phyloP scores from a whole-genome alignment of 2,797 vertebrate genomes.

The Eutrigla gurnardus region DNA sequence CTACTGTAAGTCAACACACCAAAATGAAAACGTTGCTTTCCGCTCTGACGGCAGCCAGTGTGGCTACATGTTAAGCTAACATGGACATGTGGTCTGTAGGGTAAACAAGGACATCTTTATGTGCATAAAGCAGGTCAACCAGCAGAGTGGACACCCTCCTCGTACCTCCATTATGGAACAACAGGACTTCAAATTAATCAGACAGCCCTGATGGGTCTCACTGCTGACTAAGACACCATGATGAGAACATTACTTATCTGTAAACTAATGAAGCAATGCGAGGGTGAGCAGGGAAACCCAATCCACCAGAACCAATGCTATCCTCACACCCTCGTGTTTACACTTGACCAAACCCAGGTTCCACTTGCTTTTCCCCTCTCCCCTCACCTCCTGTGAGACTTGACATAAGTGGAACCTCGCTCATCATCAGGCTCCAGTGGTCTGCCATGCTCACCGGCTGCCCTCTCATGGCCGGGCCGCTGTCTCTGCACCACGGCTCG shows the following conservation, averaged over 20 bases:
- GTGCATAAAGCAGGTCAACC: slow-evolving; percentile 32
- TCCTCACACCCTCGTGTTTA: slow-evolving; percentile 30
- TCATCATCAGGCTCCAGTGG: slow-evolving; percentile 90
- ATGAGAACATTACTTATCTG: slow-evolving; percentile 47
- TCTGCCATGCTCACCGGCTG: slow-evolving; percentile 87
- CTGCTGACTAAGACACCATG: slow-evolving; percentile 41
- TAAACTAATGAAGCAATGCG: slow-evolving; percentile 33
- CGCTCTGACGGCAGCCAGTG: background rate
- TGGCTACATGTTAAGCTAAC: slow-evolving; percentile 21
- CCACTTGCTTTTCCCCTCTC: slow-evolving; percentile 43
- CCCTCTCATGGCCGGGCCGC: slow-evolving; percentile 83
- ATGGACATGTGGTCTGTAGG: slow-evolving; percentile 24
- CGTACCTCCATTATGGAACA: slow-evolving; percentile 40
- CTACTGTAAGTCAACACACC: slow-evolving; percentile 16
- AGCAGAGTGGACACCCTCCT: slow-evolving; percentile 34
- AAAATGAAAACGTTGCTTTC: slow-evolving; percentile 18
- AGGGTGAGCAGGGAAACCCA: slow-evolving; percentile 15
- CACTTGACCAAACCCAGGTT: slow-evolving; percentile 46
- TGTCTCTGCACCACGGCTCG: slow-evolving; percentile 85
- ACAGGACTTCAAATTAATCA: slow-evolving; percentile 45
- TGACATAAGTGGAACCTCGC: slow-evolving; percentile 90
- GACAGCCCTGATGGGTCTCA: slow-evolving; percentile 40
- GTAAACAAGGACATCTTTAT: slow-evolving; percentile 22
- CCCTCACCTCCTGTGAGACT: slow-evolving; percentile 92
- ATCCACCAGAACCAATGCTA: slow-evolving; percentile 13